phyloP scores from a whole-genome alignment of 2,888 invertebrate species.

The Coenonympha arcania region DNA sequence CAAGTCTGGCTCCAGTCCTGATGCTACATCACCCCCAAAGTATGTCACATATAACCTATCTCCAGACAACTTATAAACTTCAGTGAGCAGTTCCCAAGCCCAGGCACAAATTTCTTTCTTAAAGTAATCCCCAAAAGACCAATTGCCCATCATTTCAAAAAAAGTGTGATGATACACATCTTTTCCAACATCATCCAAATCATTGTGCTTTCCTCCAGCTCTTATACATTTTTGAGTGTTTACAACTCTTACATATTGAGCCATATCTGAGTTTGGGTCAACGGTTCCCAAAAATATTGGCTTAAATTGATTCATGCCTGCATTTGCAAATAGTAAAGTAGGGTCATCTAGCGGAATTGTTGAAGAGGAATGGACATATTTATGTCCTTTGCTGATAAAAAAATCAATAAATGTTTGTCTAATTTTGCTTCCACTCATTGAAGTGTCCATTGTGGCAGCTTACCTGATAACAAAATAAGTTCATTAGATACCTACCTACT shows the following conservation, averaged over 20 bases:
- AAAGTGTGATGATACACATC: conserved; percentile 99
- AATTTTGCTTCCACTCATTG: conserved; percentile 83
- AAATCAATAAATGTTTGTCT: conserved; percentile 91
- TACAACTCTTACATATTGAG: conserved; percentile 88
- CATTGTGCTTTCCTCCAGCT: conserved; percentile 99
- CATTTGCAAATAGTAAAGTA: conserved; percentile 97
- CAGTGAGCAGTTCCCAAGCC: conserved; percentile 98
- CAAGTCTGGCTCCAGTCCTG: conserved; percentile 90
- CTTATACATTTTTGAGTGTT: conserved; percentile 99
- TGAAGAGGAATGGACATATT: conserved; percentile 97
- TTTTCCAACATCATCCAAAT: conserved; percentile 99
- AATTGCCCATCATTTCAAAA: conserved; percentile 99
- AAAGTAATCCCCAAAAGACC: conserved; percentile 99
- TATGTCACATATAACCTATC: conserved; percentile 98
- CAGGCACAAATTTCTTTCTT: conserved; percentile 97
- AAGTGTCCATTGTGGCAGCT: conserved; percentile 63
- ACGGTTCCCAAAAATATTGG: conserved; percentile 97
- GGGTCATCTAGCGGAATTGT: conserved; percentile 99
- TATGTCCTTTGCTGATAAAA: conserved; percentile 88
- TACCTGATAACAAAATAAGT: conserved; percentile 24
- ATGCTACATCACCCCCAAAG: conserved; percentile 91
- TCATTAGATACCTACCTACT: too few relatives aligned
- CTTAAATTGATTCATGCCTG: conserved; percentile 99
- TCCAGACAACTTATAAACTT: conserved; percentile 82
- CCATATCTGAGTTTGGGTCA: conserved; percentile 97